phyloP scores from a whole-genome alignment of 2,888 invertebrate genomes.

The Julus scanicus region DNA sequence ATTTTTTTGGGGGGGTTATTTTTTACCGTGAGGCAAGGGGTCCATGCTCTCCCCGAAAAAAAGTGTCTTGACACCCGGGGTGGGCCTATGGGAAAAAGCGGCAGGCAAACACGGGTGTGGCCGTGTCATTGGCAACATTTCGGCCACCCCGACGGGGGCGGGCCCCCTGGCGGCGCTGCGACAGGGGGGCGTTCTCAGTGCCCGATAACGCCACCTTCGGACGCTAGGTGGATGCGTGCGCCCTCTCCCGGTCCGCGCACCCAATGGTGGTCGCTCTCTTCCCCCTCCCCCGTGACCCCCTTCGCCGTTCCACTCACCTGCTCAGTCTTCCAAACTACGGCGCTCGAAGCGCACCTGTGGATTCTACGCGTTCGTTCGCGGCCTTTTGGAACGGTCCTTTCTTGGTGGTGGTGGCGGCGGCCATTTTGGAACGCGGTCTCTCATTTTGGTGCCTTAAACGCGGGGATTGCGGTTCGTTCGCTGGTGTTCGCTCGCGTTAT shows the following conservation, averaged over 20 bases:
- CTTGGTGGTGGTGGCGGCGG: neutral
- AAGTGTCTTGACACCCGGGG: slow-evolving; percentile 41
- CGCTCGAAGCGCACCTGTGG: slow-evolving; percentile 18
- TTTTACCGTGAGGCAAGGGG: neutral
- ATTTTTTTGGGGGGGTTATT: neutral
- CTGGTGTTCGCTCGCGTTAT: neutral
- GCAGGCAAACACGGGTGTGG: slow-evolving; percentile 34
- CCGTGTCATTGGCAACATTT: slow-evolving; percentile 39
- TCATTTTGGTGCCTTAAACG: neutral
- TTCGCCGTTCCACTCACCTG: neutral
- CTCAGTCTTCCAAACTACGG: neutral
- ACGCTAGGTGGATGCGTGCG: neutral
- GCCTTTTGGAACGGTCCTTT: neutral
- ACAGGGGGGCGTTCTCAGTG: neutral
- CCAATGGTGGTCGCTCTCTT: slow-evolving; percentile 8
- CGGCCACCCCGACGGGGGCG: slow-evolving; percentile 34
- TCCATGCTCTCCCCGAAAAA: slow-evolving; percentile 5
- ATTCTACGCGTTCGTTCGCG: neutral
- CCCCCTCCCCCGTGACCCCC: slow-evolving; percentile 30
- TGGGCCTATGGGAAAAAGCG: neutral
- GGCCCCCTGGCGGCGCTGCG: slow-evolving; percentile 10
- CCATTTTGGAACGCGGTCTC: neutral
- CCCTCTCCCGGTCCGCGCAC: neutral
- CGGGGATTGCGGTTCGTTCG: neutral
- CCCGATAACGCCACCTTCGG: neutral